Evolutionary conservation across 1,140 invertebrate genomes (phyloP).

Genomic region (Thaumetopoea pityocampa): DNA sequence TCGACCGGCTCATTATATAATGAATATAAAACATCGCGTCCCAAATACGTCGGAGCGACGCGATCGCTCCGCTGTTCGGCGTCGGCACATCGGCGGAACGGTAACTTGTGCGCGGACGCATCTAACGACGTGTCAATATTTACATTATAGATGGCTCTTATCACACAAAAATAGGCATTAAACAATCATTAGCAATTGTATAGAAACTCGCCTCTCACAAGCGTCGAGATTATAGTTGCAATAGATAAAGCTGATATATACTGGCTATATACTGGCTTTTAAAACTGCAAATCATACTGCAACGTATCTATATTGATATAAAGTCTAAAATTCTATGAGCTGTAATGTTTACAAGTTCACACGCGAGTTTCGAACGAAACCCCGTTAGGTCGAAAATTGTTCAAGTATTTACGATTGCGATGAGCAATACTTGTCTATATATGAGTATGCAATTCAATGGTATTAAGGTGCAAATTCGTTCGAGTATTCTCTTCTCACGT

Average conservation of each 20-base stretch:
- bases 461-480: too few relatives aligned
- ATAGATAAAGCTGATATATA: too few relatives aligned
- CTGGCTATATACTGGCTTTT: too few relatives aligned
- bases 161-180: slow-evolving; percentile 18
- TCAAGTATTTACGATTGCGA: slow-evolving; percentile 14
- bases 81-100: slow-evolving; percentile 20
- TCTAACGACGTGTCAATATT: slow-evolving; percentile 19
- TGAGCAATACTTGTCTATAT: slow-evolving; percentile 18
- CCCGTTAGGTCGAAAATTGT: slow-evolving; percentile 28
- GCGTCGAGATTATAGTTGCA: slow-evolving; percentile 22
- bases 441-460: slow-evolving; percentile 12
- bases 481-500: too few relatives aligned
- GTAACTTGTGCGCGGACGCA: slow-evolving; percentile 9
- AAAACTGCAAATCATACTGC: too few relatives aligned
- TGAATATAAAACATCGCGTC: slow-evolving; percentile 66
- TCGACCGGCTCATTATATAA: slow-evolving; percentile 63
- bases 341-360: slow-evolving; percentile 4
- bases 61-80: slow-evolving; percentile 41
- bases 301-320: too few relatives aligned
- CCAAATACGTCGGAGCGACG: slow-evolving; percentile 51
- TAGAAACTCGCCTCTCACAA: slow-evolving; percentile 16
- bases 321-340: slow-evolving; percentile 15
- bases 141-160: slow-evolving; percentile 13
- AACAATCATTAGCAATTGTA: slow-evolving; percentile 24
- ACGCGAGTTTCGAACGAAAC: slow-evolving; percentile 14